Base-by-base conservation (phyloP, 2,888 invertebrate genomes). In the Nezara viridula region DNA sequence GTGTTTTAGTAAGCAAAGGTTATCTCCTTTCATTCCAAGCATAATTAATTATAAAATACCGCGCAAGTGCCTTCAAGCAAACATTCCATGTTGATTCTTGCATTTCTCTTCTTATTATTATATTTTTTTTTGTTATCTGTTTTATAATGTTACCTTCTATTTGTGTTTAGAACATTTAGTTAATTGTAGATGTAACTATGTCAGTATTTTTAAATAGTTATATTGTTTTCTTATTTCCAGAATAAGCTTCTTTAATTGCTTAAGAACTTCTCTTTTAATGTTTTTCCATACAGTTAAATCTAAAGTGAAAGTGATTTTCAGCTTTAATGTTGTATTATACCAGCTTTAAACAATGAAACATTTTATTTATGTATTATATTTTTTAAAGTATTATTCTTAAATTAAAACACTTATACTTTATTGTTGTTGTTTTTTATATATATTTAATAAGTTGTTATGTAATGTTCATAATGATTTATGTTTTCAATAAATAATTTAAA, bases 1-100 rank as follows among this genome's bases (percentile, higher is more conserved):
- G 98, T 1, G 97, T 99, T 14, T 94, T 99, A 85, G 96, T 97
- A 2, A 96, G 96, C 24, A 98, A 98, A 93, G 98, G 98, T 0
- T 98, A 98, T 93, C 95, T 98, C 90, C 93, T 95, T 9, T 91
- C 91, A 49, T 87, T 90, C 32, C 86, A 90, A 16, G 81, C 40
- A 52, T 86, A 85, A 89, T 47, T 7, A 86, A 40, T 47, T 37
- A 40, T 50, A 37, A 47, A 49, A 27, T 50, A 12, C 50, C 10
- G 14, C 4, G 0, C 16, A 49, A 86, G 86, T 88, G 88, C 73
- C 60, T 66, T 88, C 21, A 66, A 88, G 55, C 40, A 60, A 47
- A 49, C 88, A 55, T 60, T 73, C 88, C 81, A 44, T 81, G 7
- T n/a, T 81, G 21, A 40, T n/a, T 16, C 66, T 16, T 7, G 32